Evolutionary conservation across 2,797 vertebrate genomes (phyloP).

Genomic region (Bradypodion pumilum): DNA sequence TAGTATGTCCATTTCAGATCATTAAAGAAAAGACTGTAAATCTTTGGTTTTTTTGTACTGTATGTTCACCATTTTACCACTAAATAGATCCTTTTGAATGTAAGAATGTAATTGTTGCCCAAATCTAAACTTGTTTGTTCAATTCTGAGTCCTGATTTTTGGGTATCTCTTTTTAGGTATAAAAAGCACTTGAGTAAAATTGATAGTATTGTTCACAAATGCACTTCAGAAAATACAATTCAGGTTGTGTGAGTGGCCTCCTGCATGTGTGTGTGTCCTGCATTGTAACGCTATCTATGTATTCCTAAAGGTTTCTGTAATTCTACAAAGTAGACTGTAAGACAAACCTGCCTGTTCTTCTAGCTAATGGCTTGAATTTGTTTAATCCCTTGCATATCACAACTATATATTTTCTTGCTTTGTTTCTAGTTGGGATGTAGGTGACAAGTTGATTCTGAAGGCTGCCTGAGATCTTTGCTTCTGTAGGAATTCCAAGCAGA

Average conservation of each 20-base stretch:
- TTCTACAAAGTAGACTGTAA: neutral
- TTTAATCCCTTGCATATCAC: neutral
- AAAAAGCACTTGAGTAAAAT: neutral
- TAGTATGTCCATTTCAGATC: accelerated
- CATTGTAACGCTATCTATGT: neutral
- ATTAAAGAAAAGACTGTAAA: neutral
- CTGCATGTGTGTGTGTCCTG: neutral
- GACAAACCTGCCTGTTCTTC: neutral
- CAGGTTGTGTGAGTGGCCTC: neutral
- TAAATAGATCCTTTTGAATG: accelerated
- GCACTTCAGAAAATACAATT: slow-evolving; percentile 5
- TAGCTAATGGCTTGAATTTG: neutral
- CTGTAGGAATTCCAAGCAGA: neutral
- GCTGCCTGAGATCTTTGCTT: neutral
- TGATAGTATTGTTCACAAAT: neutral
- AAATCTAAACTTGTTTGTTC: neutral
- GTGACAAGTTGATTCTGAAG: neutral
- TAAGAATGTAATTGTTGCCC: neutral
- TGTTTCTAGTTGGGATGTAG: neutral
- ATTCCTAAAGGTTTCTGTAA: neutral
- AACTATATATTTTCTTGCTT: neutral
- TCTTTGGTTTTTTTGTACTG: neutral
- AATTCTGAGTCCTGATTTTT: neutral
- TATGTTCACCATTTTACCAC: neutral
- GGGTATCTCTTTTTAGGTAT: neutral